These are phyloP conservation scores for Mesocricetus auratus DNA, from an alignment of 2,113 vertebrate genomes.

Conservation along the genomic window DNA sequence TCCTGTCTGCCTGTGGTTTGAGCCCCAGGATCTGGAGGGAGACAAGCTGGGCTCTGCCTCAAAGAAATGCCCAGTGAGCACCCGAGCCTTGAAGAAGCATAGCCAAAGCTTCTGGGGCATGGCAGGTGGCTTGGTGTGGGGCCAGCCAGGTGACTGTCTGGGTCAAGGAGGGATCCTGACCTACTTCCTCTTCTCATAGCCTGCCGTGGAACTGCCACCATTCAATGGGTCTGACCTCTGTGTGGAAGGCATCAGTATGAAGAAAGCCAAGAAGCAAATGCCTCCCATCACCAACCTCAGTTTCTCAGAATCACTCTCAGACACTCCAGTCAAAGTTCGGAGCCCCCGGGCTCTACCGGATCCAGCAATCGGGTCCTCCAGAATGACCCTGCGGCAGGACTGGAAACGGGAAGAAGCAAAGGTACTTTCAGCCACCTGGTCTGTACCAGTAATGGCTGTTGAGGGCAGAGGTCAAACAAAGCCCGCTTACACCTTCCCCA, in stretches of 20 bases:
- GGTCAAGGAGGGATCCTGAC: neutral
- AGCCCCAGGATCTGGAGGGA: neutral
- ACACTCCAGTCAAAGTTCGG: accelerated
- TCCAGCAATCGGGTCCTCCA: accelerated
- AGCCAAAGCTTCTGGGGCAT: neutral
- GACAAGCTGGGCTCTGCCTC: too few relatives aligned
- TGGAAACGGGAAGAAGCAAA: neutral
- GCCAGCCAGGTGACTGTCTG: neutral
- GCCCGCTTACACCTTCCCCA: accelerated
- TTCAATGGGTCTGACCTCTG: slow-evolving; percentile 71
- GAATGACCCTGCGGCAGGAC: accelerated
- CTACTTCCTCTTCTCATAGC: neutral
- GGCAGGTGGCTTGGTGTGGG: neutral
- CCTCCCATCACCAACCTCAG: neutral
- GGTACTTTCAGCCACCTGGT: neutral
- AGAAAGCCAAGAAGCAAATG: slow-evolving; percentile 46
- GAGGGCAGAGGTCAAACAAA: neutral
- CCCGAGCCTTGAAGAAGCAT: neutral
- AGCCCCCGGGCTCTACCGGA: neutral
- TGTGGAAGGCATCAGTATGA: slow-evolving; percentile 75
- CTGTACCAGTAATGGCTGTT: neutral
- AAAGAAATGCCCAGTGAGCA: neutral
- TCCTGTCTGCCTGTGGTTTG: too few relatives aligned
- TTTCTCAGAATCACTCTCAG: neutral
- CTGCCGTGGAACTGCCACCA: slow-evolving; percentile 36